phyloP scores from a whole-genome alignment of 2,888 invertebrate genomes.

The Tenthredo livida region DNA sequence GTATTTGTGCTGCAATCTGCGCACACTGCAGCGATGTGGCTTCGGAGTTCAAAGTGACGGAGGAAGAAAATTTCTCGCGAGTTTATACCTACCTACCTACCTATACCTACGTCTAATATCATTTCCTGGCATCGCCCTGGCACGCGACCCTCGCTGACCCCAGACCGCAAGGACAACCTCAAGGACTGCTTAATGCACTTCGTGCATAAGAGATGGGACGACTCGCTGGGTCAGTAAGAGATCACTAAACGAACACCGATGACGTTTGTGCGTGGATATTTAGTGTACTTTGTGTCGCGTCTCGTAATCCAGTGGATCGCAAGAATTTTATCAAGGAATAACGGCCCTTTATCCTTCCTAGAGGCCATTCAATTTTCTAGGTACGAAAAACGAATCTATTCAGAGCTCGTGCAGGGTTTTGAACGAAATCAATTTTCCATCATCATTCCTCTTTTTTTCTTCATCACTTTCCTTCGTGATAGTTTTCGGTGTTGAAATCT shows the following conservation, averaged over 20 bases:
- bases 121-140: conserved; percentile 46
- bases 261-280: conserved; percentile 55
- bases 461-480: neutral
- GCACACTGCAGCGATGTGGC: neutral
- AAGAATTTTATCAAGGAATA: conserved; percentile 58
- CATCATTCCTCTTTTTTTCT: neutral
- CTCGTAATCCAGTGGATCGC: conserved; percentile 62
- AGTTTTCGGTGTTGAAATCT: neutral
- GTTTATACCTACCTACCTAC: neutral
- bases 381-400: conserved; percentile 56
- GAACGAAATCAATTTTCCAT: neutral
- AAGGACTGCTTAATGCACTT: neutral
- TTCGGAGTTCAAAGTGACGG: neutral
- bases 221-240: conserved; percentile 46
- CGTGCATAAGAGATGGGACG: conserved; percentile 14
- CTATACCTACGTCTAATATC: conserved; percentile 7
- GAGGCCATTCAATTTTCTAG: conserved; percentile 58
- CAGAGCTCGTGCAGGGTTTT: neutral
- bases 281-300: conserved; percentile 62
- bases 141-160: conserved; percentile 36
- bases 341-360: conserved; percentile 56
- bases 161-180: conserved; percentile 32
- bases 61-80: neutral
- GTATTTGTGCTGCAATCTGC: neutral
- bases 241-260: conserved; percentile 40